phyloP scores from a whole-genome alignment of 2,797 vertebrate genomes.

The Cottoperca gobio region DNA sequence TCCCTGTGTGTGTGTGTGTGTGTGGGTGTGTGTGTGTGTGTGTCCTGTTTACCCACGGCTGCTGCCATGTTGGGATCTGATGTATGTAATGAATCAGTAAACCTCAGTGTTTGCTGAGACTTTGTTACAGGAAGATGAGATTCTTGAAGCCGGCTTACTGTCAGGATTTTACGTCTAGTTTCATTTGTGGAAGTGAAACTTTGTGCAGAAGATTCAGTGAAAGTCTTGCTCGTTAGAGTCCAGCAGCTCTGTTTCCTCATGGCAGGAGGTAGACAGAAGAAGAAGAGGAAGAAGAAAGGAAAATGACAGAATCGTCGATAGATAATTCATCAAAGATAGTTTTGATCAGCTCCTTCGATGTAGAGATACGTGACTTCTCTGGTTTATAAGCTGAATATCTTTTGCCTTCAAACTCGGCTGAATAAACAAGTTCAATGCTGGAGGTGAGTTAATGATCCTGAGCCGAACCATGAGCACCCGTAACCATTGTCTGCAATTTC shows the following conservation, averaged over 20 bases:
- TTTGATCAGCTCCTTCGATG: background rate
- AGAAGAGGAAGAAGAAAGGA: background rate
- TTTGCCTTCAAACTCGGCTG: background rate
- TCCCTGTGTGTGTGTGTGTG: constrained; percentile 20
- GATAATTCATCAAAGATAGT: constrained; percentile 9
- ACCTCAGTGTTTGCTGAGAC: background rate
- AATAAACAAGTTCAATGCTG: background rate
- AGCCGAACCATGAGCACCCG: too few species aligned
- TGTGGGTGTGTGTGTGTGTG: background rate
- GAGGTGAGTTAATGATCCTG: too few species aligned
- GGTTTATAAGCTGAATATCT: background rate
- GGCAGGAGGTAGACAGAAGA: background rate
- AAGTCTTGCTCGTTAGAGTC: background rate
- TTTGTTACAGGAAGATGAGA: background rate
- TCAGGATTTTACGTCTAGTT: background rate
- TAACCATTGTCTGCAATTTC: background rate
- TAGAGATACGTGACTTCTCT: background rate
- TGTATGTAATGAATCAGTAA: background rate
- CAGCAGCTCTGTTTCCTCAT: background rate
- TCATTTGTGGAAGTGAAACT: too few species aligned
- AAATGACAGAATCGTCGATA: background rate
- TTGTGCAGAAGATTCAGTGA: background rate
- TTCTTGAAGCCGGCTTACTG: background rate
- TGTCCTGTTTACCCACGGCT: background rate
- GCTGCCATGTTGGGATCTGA: background rate